Base-by-base conservation (phyloP, 2,113 vertebrate species). In the Passer montanus region DNA sequence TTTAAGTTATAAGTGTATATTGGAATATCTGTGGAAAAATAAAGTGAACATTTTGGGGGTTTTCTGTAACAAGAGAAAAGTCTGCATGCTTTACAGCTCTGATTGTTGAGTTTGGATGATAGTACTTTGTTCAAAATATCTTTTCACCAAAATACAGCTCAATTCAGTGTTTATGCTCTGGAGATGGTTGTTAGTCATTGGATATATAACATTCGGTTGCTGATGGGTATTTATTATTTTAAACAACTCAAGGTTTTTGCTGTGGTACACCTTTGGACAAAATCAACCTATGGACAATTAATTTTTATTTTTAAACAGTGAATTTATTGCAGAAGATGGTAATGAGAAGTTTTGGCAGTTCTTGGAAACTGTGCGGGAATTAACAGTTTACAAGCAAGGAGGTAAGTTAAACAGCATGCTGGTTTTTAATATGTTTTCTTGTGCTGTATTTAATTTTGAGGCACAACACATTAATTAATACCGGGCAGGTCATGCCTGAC, bases 291-390 rank as follows among this genome's bases (percentile, higher is more conserved):
- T 89, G 81, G 78, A 89, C 47, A 90, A 86, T 74, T 75, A 2
- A 41, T 91, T 96, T 94, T 96, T 98, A 64, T 90, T 89, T 96
- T 96, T 95, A 73, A 97, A 97, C 94, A 99, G 99, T 94, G 99
- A 99, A 97, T 99, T 99, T 97, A 98, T 99, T 96, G 98, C 98
- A 94, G 99, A 99, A 98, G 99, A 99, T 97, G 98, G 98, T 91
- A 98, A 99, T 96, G 99, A 99, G 91, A 99, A 99, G 96, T 99
- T 99, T 97, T 99, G 99, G 99, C 98, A 99, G 95, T 99, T 99
- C 98, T 98, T 99, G 95, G 99, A 99, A 94, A 99, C 99, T 30
- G 99, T 99, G 69, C 98, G 98, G 97, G 99, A 99, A 95, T 96
- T 99, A 94, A 98, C 98, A 24, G 97, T 99, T 69, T 99, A 99